These are phyloP conservation scores for Phrynosoma blainvillii DNA, from an alignment of 2,113 vertebrate genomes.

Conservation along the genomic window DNA sequence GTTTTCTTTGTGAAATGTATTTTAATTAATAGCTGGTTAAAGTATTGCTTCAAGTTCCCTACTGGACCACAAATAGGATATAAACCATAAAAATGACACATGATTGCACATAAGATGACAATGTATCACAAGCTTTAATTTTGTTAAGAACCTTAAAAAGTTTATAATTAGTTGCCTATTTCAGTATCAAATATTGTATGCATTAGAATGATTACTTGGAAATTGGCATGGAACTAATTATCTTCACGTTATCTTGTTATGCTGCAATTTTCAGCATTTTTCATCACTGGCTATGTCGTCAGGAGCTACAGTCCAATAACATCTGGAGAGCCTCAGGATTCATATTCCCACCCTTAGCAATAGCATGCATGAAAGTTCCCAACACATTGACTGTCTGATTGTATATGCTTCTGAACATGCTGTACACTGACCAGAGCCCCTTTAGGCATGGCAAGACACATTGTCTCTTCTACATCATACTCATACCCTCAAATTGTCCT, in stretches of 20 bases:
- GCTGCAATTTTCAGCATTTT: neutral
- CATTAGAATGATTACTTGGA: neutral
- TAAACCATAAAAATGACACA: neutral
- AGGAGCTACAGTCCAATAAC: neutral
- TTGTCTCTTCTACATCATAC: too few relatives aligned
- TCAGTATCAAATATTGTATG: neutral
- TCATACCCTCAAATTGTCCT: too few relatives aligned
- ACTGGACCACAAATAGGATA: neutral
- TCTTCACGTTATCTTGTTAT: neutral
- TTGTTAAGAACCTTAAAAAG: constrained; percentile 11
- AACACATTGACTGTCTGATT: neutral
- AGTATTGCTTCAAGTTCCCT: neutral
- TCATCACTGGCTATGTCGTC: neutral
- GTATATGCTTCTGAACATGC: too few relatives aligned
- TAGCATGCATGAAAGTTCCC: neutral
- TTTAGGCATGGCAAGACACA: too few relatives aligned
- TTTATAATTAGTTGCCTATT: neutral
- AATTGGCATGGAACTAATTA: neutral
- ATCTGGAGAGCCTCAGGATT: neutral
- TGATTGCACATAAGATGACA: constrained; percentile 5
- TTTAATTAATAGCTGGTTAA: constrained; percentile 34
- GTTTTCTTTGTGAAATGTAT: neutral
- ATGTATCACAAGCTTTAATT: constrained; percentile 16
- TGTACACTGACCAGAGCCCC: too few relatives aligned
- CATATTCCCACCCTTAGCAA: too few relatives aligned